Conservation (phyloP, 92 coral and sea anemone genomes). For the Phenganax subtilis region DNA sequence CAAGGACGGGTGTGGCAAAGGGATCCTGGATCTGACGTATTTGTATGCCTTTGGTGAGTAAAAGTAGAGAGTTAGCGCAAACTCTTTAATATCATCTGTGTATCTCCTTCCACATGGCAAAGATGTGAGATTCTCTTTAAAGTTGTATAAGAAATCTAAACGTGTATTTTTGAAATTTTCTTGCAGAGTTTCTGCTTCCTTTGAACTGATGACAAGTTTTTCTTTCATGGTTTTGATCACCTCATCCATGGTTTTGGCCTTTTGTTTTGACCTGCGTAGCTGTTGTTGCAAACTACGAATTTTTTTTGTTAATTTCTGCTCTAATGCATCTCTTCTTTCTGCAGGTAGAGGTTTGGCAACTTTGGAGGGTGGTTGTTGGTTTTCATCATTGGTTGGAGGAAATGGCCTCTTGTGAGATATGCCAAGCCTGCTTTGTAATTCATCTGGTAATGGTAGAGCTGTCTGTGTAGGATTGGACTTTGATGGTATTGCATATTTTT, state of each 20-base stretch:
- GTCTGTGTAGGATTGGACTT: background rate
- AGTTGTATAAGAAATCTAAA: background rate
- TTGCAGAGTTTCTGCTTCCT: background rate
- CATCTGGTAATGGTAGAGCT: background rate
- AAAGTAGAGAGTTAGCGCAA: background rate
- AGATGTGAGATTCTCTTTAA: background rate
- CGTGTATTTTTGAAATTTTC: background rate
- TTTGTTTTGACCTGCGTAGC: background rate
- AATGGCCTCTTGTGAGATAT: background rate
- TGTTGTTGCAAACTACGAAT: background rate
- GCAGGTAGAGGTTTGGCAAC: slow-evolving; percentile 1
- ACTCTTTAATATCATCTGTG: background rate
- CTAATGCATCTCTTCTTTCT: background rate
- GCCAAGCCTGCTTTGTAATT: background rate
- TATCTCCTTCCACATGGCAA: slow-evolving; percentile 5
- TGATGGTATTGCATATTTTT: slow-evolving; percentile 1
- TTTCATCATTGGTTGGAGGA: background rate
- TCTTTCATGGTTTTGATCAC: background rate
- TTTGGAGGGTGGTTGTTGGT: background rate
- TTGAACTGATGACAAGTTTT: background rate
- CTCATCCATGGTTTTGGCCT: background rate
- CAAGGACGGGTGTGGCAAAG: background rate
- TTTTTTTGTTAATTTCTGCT: background rate
- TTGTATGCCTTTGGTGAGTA: background rate
- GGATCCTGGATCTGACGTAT: background rate